A percentile compares a stretch with the other conserved stretches of the same genome.
These are phyloP conservation scores for Cyclargus thomasi DNA, from an alignment of 1,140 invertebrate species.

Conservation along the genomic window DNA sequence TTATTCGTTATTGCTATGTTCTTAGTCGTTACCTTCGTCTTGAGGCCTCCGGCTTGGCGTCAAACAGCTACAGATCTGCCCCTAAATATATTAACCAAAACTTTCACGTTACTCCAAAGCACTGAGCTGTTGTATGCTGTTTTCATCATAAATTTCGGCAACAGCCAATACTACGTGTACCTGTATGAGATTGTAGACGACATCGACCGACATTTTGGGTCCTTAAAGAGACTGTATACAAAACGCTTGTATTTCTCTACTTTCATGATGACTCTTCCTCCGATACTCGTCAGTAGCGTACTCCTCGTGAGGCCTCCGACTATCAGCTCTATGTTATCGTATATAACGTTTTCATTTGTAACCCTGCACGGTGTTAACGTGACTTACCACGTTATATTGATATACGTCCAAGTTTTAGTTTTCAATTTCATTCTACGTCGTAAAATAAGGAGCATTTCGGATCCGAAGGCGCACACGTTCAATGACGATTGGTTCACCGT, in stretches of 20 bases:
- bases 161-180: conserved; percentile 33
- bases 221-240: conserved; percentile 29
- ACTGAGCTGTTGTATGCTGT: conserved; percentile 41
- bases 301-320: conserved; percentile 35
- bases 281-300: conserved; percentile 26
- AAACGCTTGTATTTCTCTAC: conserved; percentile 31
- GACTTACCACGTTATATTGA: conserved; percentile 36
- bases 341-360: conserved; percentile 37
- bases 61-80: conserved; percentile 41
- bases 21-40: conserved; percentile 20
- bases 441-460: conserved; percentile 29
- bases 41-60: conserved; percentile 35
- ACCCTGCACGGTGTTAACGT: conserved; percentile 45
- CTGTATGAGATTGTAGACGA: conserved; percentile 39
- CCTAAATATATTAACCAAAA: conserved; percentile 44
- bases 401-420: conserved; percentile 38
- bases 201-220: conserved; percentile 39
- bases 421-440: conserved; percentile 38
- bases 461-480: conserved; percentile 27
- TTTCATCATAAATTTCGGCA: conserved; percentile 36
- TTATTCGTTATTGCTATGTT: conserved; percentile 32
- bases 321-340: conserved; percentile 30
- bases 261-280: conserved; percentile 32
- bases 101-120: conserved; percentile 33
- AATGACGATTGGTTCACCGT: conserved; percentile 25